Conservation (phyloP, 1,140 invertebrate genomes). For the Eubasilissa regina region DNA sequence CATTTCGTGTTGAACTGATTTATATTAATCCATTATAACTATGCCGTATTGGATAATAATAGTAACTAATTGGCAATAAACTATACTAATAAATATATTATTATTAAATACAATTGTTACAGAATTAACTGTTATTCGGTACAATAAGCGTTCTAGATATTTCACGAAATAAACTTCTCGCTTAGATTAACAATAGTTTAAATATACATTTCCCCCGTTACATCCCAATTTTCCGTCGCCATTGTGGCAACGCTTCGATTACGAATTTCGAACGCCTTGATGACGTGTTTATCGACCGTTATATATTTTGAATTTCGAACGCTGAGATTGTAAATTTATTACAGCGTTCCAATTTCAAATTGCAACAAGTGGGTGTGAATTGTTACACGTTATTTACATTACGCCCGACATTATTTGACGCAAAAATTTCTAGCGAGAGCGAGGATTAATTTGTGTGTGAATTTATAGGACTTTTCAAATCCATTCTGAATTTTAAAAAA, state of each 20-base stretch:
- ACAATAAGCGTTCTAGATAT: too few species aligned
- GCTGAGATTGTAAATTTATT: conserved; percentile 8
- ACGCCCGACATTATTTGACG: conserved; percentile 10
- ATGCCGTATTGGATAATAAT: too few species aligned
- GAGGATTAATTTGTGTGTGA: not conserved
- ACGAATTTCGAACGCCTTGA: conserved; percentile 19
- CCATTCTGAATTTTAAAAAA: too few species aligned
- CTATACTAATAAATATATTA: too few species aligned
- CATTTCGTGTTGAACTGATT: too few species aligned
- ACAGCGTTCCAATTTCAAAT: conserved; percentile 36
- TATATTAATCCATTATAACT: too few species aligned
- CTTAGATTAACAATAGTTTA: too few species aligned
- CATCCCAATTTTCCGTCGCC: not conserved
- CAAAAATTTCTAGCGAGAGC: conserved; percentile 12
- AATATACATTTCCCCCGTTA: too few species aligned
- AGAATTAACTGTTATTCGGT: too few species aligned
- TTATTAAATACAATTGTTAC: too few species aligned
- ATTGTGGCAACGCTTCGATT: not conserved
- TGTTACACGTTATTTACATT: conserved; percentile 26
- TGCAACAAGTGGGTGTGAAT: conserved; percentile 35
- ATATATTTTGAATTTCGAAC: conserved; percentile 35
- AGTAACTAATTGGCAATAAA: too few species aligned
- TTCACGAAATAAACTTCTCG: too few species aligned
- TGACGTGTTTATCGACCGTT: conserved; percentile 43
- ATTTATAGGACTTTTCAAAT: not conserved